These are phyloP conservation scores for Diarsia dahlii DNA, from an alignment of 2,888 invertebrate genomes.

Conservation along the genomic window DNA sequence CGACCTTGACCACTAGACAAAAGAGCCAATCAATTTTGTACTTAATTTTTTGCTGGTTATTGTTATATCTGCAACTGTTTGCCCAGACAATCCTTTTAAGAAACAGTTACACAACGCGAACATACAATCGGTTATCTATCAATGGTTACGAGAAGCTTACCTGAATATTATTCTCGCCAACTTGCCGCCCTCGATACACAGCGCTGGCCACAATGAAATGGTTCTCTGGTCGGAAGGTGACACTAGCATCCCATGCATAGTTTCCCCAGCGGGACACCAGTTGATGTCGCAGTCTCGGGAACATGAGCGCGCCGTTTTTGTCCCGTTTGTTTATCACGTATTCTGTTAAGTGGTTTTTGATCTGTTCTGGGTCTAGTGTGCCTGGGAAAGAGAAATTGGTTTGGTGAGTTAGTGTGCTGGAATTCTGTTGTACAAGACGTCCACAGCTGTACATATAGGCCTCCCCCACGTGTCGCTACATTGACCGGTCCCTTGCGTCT, in stretches of 20 bases:
- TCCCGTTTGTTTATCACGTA: conserved; percentile 90
- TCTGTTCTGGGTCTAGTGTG: conserved; percentile 88
- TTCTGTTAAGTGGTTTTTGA: conserved; percentile 86
- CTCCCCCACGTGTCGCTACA: too few relatives aligned
- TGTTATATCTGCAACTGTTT: too few relatives aligned
- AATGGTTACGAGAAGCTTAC: conserved; percentile 77
- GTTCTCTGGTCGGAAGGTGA: conserved; percentile 92
- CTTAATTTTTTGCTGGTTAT: too few relatives aligned
- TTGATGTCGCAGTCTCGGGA: conserved; percentile 92
- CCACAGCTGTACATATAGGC: too few relatives aligned
- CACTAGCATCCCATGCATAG: conserved; percentile 93
- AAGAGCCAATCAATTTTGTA: too few relatives aligned
- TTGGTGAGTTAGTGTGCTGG: background rate
- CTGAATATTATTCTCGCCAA: conserved; percentile 94
- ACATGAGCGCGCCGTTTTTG: conserved; percentile 91
- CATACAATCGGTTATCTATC: background rate
- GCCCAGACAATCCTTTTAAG: too few relatives aligned
- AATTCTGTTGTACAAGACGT: background rate
- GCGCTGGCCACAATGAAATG: conserved; percentile 92
- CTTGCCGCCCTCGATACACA: conserved; percentile 92
- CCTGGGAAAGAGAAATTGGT: conserved; percentile 70
- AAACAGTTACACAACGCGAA: too few relatives aligned
- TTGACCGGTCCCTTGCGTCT: too few relatives aligned
- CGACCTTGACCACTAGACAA: too few relatives aligned
- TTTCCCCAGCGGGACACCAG: conserved; percentile 94